Evolutionary conservation across 2,888 invertebrate genomes (phyloP).

Genomic region (Mesochorus sp.): DNA sequence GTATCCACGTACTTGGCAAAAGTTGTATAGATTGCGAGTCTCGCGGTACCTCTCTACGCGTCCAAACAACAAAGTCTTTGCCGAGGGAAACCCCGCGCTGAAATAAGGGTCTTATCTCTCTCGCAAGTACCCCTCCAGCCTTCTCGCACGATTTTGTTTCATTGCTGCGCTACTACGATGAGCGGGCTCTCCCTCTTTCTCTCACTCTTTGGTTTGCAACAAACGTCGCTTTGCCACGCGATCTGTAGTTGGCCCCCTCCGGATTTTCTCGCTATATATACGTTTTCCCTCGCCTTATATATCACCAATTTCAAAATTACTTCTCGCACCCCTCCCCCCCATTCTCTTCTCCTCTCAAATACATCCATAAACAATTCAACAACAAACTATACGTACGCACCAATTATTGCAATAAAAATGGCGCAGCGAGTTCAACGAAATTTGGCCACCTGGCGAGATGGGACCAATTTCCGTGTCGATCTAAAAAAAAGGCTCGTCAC

Average conservation of each 20-base stretch:
- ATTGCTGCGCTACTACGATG: constrained; percentile 50
- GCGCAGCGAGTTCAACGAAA: constrained; percentile 10
- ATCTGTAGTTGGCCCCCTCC: constrained; percentile 63
- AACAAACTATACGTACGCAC: too few species aligned
- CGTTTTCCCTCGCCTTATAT: constrained; percentile 4
- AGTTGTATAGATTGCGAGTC: constrained; percentile 29
- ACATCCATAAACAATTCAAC: too few species aligned
- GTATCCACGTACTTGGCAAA: constrained; percentile 26
- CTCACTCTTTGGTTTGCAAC: constrained; percentile 35
- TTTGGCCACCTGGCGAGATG: constrained; percentile 31
- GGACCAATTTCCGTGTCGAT: not conserved
- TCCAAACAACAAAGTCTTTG: constrained; percentile 58
- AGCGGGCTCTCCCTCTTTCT: not conserved
- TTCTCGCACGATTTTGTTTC: constrained; percentile 67
- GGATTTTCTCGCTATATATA: constrained; percentile 18
- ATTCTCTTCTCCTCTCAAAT: too few species aligned
- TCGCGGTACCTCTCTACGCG: constrained; percentile 55
- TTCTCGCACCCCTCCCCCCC: constrained; percentile 10
- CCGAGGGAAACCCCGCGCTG: constrained; percentile 34
- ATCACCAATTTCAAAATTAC: constrained; percentile 51
- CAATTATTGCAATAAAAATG: constrained; percentile 29
- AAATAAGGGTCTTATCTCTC: constrained; percentile 71
- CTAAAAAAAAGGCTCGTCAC: not conserved
- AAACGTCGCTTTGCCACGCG: constrained; percentile 75
- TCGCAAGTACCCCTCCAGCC: constrained; percentile 8